A percentile compares a stretch with the other conserved stretches of the same genome.
phyloP scores from a whole-genome alignment of 2,797 vertebrate genomes.

The Kryptopterus vitreolus region DNA sequence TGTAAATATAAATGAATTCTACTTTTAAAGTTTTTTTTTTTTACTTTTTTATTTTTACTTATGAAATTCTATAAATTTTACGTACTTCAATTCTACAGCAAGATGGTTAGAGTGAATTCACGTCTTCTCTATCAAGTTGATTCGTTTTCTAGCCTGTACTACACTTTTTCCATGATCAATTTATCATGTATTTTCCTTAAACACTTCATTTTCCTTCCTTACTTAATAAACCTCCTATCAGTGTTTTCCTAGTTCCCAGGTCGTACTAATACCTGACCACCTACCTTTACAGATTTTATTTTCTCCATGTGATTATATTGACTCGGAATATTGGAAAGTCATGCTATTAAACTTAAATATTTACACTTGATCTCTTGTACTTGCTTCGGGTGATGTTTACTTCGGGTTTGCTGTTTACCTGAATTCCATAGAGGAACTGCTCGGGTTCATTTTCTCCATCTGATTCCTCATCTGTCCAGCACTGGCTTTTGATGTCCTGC shows the following conservation, averaged over 20 bases:
- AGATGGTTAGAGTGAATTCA: background rate
- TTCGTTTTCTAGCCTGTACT: background rate
- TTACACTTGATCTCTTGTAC: background rate
- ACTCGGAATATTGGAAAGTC: background rate
- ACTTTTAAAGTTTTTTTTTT: background rate
- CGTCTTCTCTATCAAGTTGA: background rate
- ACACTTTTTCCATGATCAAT: background rate
- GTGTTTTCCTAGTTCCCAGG: background rate
- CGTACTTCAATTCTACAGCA: background rate
- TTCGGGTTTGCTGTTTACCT: slow-evolving; percentile 76
- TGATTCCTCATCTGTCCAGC: slow-evolving; percentile 97
- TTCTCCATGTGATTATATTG: background rate
- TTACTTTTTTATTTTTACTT: background rate
- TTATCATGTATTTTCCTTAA: background rate
- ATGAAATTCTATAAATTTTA: no score
- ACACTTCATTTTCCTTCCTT: background rate
- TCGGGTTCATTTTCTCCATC: slow-evolving; percentile 97
- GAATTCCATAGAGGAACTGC: slow-evolving; percentile 96
- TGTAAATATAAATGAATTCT: no score
- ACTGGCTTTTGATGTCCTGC: slow-evolving; percentile 96
- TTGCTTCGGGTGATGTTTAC: background rate
- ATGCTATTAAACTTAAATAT: background rate
- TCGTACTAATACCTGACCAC: background rate
- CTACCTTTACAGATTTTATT: background rate
- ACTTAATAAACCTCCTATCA: no score